These are phyloP conservation scores for Microctenopoma steveboyesi DNA, from an alignment of 2,797 vertebrate genomes.

Conservation along the genomic window DNA sequence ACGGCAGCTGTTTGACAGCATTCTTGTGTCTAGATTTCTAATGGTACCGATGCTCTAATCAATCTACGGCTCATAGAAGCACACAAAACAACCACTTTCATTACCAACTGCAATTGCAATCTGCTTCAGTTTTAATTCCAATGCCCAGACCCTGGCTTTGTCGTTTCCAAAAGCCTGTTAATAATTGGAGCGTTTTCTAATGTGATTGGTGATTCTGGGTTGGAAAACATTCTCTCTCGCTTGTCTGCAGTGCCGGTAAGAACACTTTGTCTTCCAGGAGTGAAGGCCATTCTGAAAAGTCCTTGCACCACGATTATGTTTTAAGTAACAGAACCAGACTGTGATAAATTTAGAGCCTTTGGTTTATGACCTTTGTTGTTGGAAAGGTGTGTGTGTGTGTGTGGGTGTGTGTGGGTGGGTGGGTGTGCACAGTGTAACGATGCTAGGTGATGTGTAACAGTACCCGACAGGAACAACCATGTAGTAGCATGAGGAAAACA, in stretches of 20 bases:
- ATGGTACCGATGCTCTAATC: neutral
- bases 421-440: neutral
- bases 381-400: neutral
- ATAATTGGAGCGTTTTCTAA: conserved; percentile 31
- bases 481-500: conserved; percentile 3
- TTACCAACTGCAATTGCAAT: neutral
- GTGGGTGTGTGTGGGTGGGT: too few relatives aligned
- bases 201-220: conserved; percentile 11
- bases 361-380: neutral
- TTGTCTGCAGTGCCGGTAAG: neutral
- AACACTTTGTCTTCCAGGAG: conserved; percentile 14
- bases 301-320: conserved; percentile 17
- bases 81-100: neutral
- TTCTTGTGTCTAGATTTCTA: neutral
- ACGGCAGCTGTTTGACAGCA: neutral
- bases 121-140: conserved; percentile 4
- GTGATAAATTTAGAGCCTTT: conserved; percentile 21
- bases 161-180: conserved; percentile 25
- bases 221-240: conserved; percentile 18
- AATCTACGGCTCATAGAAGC: neutral
- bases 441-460: neutral
- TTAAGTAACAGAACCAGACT: neutral
- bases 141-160: conserved; percentile 1
- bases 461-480: neutral
- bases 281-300: conserved; percentile 6